Evolutionary conservation across 2,113 vertebrate genomes (phyloP).

Genomic region (Chaetops frenatus): DNA sequence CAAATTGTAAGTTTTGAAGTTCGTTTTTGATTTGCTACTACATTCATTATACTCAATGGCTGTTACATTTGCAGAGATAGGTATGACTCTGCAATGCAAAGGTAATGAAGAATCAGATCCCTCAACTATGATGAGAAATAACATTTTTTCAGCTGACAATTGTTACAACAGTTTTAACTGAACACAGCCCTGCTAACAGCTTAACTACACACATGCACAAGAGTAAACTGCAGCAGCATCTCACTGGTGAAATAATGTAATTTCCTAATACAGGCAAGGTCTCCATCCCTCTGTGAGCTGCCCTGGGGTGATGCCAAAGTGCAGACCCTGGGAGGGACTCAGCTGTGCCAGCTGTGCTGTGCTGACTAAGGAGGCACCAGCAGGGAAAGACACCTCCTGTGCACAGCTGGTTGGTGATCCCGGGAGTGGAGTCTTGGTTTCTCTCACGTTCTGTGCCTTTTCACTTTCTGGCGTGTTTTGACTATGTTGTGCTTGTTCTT

Average conservation of each 20-base stretch:
- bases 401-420: background rate
- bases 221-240: background rate
- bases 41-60: background rate
- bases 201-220: background rate
- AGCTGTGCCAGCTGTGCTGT: background rate
- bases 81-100: background rate
- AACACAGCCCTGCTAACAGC: background rate
- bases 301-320: background rate
- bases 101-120: background rate
- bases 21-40: background rate
- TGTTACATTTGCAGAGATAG: background rate
- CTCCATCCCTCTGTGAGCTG: background rate
- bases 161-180: background rate
- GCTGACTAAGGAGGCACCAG: background rate
- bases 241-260: background rate
- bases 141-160: background rate
- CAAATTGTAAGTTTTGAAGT: background rate
- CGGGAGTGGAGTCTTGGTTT: background rate
- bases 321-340: background rate
- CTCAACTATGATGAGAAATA: background rate
- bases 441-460: background rate
- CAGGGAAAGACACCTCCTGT: background rate
- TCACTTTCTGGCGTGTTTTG: background rate
- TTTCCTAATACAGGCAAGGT: background rate
- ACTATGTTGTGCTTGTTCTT: background rate